A percentile compares a stretch with the other conserved stretches of the same genome.
These are phyloP conservation scores for Pangasianodon hypophthalmus DNA, from an alignment of 2,113 vertebrate species.

Conservation along the genomic window DNA sequence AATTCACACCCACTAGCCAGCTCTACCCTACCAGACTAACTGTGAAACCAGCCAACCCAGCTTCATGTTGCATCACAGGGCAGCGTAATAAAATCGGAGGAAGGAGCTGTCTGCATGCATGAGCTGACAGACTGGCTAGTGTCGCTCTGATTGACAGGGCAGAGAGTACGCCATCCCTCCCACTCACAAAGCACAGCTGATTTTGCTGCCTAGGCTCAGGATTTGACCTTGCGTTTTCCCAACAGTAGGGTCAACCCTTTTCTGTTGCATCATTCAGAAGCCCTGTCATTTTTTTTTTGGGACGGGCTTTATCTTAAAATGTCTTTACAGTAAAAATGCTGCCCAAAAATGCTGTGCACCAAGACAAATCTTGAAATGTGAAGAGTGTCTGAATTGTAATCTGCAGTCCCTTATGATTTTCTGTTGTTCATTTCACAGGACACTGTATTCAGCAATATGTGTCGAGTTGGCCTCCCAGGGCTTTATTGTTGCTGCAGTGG, in stretches of 20 bases:
- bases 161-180: no score
- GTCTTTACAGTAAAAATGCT: background rate
- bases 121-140: background rate
- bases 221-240: background rate
- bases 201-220: background rate
- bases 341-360: background rate
- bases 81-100: background rate
- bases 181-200: background rate
- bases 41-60: background rate
- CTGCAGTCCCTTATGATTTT: background rate
- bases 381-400: background rate
- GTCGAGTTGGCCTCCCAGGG: constrained; percentile 89
- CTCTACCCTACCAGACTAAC: background rate
- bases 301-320: background rate
- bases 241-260: background rate
- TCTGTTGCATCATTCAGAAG: background rate
- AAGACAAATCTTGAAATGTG: background rate
- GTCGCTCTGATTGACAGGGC: background rate
- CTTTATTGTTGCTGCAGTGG: constrained; percentile 91
- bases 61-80: background rate
- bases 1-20: background rate
- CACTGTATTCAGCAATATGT: constrained; percentile 92
- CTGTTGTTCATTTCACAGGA: constrained; percentile 72
- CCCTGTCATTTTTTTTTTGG: background rate
- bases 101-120: background rate